Percentiles rank a stretch among this genome's conserved stretches.
Evolutionary conservation across 2,797 vertebrate genomes (phyloP).

Genomic region (Lithobates sylvaticus): DNA sequence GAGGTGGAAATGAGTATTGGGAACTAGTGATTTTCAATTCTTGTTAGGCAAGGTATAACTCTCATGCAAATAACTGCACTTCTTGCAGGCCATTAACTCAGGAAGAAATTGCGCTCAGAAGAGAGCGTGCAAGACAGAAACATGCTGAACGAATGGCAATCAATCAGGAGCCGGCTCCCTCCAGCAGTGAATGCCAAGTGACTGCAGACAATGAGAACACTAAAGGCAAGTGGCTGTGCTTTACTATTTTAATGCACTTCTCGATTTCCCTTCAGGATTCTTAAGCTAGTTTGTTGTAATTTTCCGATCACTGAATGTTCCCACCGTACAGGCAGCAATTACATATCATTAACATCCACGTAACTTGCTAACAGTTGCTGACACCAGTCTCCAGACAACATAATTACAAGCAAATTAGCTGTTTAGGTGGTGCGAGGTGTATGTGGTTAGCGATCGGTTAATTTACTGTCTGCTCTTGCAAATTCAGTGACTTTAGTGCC

Average conservation of each 20-base stretch:
- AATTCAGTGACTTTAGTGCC: background rate
- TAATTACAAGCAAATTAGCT: slow-evolving; percentile 42
- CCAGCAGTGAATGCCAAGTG: slow-evolving; percentile 61
- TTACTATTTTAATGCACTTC: background rate
- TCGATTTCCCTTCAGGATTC: slow-evolving; percentile 27
- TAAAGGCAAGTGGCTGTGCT: slow-evolving; percentile 69
- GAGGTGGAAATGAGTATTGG: no score
- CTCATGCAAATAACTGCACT: slow-evolving; percentile 48
- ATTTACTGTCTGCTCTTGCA: background rate
- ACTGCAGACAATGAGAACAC: slow-evolving; percentile 55
- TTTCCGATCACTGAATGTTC: slow-evolving; percentile 37
- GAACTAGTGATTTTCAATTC: background rate
- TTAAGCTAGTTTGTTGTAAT: slow-evolving; percentile 26
- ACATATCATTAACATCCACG: slow-evolving; percentile 18
- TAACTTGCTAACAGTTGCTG: slow-evolving; percentile 23
- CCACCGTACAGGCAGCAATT: slow-evolving; percentile 33
- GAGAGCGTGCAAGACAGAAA: slow-evolving; percentile 82
- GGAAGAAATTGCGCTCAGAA: slow-evolving; percentile 87
- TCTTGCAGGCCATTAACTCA: slow-evolving; percentile 84
- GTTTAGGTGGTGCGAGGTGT: slow-evolving; percentile 19
- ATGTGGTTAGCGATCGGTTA: slow-evolving; percentile 27
- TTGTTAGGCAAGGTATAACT: slow-evolving; percentile 21
- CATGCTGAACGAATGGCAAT: slow-evolving; percentile 85
- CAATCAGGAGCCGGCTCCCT: slow-evolving; percentile 67
- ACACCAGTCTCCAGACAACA: slow-evolving; percentile 31